Conservation (phyloP, 2,113 vertebrate species). For the Semicossyphus pulcher region DNA sequence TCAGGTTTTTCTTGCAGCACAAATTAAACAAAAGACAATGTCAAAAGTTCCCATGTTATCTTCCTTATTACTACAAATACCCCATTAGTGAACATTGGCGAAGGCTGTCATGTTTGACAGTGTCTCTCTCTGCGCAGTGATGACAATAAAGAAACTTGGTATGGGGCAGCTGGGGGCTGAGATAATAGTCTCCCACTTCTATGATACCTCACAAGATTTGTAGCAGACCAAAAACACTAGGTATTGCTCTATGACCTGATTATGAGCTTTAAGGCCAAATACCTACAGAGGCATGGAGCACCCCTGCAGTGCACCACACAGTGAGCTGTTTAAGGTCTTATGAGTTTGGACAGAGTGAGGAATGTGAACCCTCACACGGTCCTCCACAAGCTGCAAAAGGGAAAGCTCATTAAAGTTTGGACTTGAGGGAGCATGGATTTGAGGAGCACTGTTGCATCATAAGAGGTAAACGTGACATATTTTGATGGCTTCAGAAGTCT, state of each 20-base stretch:
- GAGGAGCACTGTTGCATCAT: constrained; percentile 39
- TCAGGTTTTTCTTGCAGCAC: too few relatives aligned
- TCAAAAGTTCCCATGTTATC: too few relatives aligned
- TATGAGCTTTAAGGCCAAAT: constrained; percentile 50
- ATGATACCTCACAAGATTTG: constrained; percentile 32
- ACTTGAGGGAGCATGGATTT: constrained; percentile 56
- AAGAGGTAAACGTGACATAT: constrained; percentile 33
- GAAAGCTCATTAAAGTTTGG: constrained; percentile 80
- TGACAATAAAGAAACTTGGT: not conserved
- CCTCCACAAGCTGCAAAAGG: constrained; percentile 62
- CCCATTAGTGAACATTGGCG: too few relatives aligned
- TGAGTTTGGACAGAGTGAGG: constrained; percentile 76
- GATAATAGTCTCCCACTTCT: not conserved
- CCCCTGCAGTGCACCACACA: constrained; percentile 67
- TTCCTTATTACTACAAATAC: too few relatives aligned
- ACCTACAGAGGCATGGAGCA: constrained; percentile 39
- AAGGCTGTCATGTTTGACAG: constrained; percentile 11
- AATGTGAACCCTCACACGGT: constrained; percentile 79
- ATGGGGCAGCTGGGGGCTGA: not conserved
- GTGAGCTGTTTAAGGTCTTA: constrained; percentile 79
- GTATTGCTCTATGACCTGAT: constrained; percentile 57
- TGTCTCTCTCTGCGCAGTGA: not conserved
- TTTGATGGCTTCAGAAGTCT: constrained; percentile 32
- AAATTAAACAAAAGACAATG: too few relatives aligned
- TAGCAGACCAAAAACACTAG: constrained; percentile 31